A percentile compares a stretch with the other conserved stretches of the same genome.
Evolutionary conservation across 2,797 vertebrate genomes (phyloP).

Genomic region (Trachurus trachurus): DNA sequence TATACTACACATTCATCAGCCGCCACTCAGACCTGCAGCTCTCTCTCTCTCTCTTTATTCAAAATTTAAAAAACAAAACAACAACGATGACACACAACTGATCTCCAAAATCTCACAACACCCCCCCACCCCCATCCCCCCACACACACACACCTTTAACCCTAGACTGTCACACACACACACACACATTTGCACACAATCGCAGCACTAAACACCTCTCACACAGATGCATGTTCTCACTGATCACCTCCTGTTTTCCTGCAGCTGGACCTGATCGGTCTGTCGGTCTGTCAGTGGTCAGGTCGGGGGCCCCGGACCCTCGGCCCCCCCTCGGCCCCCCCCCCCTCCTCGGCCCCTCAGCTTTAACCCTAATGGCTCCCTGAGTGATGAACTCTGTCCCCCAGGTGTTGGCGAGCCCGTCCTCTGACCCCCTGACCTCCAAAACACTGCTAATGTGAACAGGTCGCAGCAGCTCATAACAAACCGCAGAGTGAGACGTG

Average conservation of each 20-base stretch:
- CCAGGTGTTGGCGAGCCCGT: slow-evolving; percentile 74
- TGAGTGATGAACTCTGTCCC: slow-evolving; percentile 74
- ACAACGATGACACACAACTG: slow-evolving; percentile 15
- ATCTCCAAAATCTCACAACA: slow-evolving; percentile 61
- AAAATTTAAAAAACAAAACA: slow-evolving; percentile 15
- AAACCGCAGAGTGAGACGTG: slow-evolving; percentile 55
- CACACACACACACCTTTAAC: slow-evolving; percentile 10
- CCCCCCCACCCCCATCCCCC: neutral
- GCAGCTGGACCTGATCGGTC: slow-evolving; percentile 12
- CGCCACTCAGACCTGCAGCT: too few species aligned
- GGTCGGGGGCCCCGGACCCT: neutral
- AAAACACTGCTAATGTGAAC: slow-evolving; percentile 71
- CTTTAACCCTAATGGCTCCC: slow-evolving; percentile 67
- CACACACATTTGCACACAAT: slow-evolving; percentile 25
- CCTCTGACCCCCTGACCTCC: slow-evolving; percentile 73
- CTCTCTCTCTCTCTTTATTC: slow-evolving; percentile 46
- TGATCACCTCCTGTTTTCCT: slow-evolving; percentile 46
- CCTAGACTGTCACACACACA: slow-evolving; percentile 2
- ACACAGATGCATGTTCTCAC: slow-evolving; percentile 44
- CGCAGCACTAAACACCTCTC: slow-evolving; percentile 32
- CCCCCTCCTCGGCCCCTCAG: too few species aligned
- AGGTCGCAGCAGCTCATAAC: slow-evolving; percentile 68
- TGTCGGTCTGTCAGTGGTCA: slow-evolving; percentile 48
- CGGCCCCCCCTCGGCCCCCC: too few species aligned
- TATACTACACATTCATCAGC: too few species aligned